These are phyloP conservation scores for Eristalis tenax DNA, from an alignment of 2,888 invertebrate species.

Conservation along the genomic window DNA sequence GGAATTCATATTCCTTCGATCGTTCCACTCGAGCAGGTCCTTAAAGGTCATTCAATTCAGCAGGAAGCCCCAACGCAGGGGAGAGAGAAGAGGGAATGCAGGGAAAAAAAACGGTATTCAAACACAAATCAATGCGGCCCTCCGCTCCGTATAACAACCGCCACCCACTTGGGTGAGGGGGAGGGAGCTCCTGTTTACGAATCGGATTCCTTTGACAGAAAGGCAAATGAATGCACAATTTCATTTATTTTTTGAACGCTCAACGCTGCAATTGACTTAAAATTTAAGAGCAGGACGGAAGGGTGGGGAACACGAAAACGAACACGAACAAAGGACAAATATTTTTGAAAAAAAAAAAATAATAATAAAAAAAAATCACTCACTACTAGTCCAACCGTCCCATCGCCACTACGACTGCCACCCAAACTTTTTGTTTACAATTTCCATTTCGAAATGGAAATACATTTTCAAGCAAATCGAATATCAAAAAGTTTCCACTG, in stretches of 20 bases:
- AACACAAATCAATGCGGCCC: not conserved
- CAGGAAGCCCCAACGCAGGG: not conserved
- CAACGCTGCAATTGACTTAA: not conserved
- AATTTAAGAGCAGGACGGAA: not conserved
- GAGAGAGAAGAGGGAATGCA: no score
- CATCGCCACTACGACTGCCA: no score
- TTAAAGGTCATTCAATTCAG: not conserved
- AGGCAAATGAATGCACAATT: conserved; percentile 17
- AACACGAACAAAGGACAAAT: not conserved
- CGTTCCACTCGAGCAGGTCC: not conserved
- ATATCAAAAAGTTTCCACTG: not conserved
- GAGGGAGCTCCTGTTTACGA: not conserved
- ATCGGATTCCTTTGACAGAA: not conserved
- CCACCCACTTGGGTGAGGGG: no score
- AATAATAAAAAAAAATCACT: no score
- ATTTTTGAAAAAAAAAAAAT: not conserved
- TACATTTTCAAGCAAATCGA: not conserved
- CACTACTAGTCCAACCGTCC: not conserved
- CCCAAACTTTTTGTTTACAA: not conserved
- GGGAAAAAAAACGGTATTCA: not conserved
- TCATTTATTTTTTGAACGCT: conserved; percentile 17
- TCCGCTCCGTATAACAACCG: not conserved
- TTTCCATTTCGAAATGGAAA: conserved; percentile 1
- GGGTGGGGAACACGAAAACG: not conserved
- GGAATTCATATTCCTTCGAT: not conserved